Base-by-base conservation (phyloP, 2,797 vertebrate genomes). In the Molossus alvarezi region DNA sequence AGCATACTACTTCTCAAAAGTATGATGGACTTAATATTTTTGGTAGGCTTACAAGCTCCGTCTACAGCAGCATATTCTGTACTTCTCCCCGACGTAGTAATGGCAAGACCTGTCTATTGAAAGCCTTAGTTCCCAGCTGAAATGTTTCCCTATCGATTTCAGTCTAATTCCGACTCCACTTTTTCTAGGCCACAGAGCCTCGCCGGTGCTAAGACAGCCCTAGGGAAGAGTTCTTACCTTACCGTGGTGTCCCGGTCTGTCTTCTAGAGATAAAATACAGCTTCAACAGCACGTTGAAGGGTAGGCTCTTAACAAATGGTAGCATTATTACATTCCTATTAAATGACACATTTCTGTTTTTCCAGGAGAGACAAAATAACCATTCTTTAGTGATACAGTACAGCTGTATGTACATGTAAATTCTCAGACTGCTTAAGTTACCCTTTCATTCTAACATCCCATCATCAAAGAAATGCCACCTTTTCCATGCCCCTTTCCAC, bases 11-110 rank as follows among this genome's bases (percentile, higher is more conserved):
- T 98, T 98, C 97, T 96, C 80, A 97, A 98, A 98, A 98, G 96
- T 94, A 98, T 92, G 82, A 97, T 96, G 97, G 85, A 97, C 69
- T 95, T 97, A 33, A 37, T 15, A n/a, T 96, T 88, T 95, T 98
- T 98, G 98, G 98, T 98, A 98, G 97, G 95, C 97, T 98, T 97
- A 90, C 98, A 98, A 98, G 97, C 97, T 98, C 98, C 97, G 94
- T 98, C 96, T 97, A 98, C 98, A 98, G 98, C 98, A 98, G 98
- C 98, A 98, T 96, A 90, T 89, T 97, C 71, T 88, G 65, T 96
- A 75, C 67, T 64, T 97, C 92, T 96, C 95, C 51, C 4, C 79
- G 93, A 55, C 91, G 97, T 20, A 20, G 91, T 25, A 97, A 96
- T 83, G 95, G 97, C 0, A 33, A 82, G 94, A 97, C 95, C 94